A percentile compares a stretch with the other conserved stretches of the same genome.
phyloP scores from a whole-genome alignment of 2,888 invertebrate species.

The Lagria hirta region DNA sequence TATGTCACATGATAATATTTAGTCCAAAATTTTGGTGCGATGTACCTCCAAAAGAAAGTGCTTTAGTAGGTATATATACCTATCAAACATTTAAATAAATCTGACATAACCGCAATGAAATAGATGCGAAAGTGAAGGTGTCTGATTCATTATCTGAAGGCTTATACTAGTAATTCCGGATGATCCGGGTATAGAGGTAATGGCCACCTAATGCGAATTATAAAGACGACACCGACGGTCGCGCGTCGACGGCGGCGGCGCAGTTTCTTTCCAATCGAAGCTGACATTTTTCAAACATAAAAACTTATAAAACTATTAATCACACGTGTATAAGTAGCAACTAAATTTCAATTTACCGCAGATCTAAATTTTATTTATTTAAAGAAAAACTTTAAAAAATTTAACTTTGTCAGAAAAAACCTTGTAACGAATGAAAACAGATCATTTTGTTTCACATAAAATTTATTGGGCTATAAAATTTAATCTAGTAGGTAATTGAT shows the following conservation, averaged over 20 bases:
- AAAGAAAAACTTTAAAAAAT: too few species aligned
- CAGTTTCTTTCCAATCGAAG: too few species aligned
- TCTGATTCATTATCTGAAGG: constrained; percentile 51
- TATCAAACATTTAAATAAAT: too few species aligned
- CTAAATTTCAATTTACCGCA: too few species aligned
- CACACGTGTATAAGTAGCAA: too few species aligned
- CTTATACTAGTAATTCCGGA: constrained; percentile 49
- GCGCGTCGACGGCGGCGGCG: constrained; percentile 29
- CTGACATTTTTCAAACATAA: too few species aligned
- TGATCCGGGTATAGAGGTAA: constrained; percentile 52
- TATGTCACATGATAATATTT: constrained; percentile 11
- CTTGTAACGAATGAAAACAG: too few species aligned
- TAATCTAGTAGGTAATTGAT: constrained; percentile 43
- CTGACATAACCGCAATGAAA: background rate
- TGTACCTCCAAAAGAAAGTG: too few species aligned
- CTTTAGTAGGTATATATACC: too few species aligned
- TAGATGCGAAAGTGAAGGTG: constrained; percentile 27
- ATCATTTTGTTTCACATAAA: constrained; percentile 35
- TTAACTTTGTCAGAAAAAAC: too few species aligned
- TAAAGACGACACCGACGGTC: constrained; percentile 42
- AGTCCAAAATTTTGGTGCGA: background rate
- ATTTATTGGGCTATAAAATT: constrained; percentile 42
- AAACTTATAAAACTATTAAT: too few species aligned
- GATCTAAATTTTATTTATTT: too few species aligned
- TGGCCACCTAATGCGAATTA: constrained; percentile 51